Evolutionary conservation across 2,797 vertebrate genomes (phyloP), one percentile per base, ranked within the genome.

Genomic region (Ibycter americanus): DNA sequence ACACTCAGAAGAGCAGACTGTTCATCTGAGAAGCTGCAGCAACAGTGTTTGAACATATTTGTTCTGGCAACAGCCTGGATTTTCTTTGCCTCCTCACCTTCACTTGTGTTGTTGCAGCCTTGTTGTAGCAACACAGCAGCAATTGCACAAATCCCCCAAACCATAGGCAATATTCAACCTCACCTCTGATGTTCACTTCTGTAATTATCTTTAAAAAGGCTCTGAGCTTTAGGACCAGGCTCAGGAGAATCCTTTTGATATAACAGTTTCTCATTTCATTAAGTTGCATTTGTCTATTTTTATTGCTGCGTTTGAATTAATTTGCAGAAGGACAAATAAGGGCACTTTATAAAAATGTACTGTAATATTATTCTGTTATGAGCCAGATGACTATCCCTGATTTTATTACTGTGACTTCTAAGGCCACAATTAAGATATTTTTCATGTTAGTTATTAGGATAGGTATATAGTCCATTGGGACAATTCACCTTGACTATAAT

Each of bases 331-430:
- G 73, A 82, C 83, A 87, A 94, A 88, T 72, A 88, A 94, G 70
- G 80, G 93, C 91, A 92, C 90, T 95, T 97, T 97, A 90, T 93
- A 66, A 94, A 95, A 92, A 78, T 26, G 72, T 95, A 93, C 94
- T 96, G 95, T 94, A 94, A 84, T 90, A 72, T n/a, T 85, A 74
- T 22, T 74, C 84, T 91, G 12, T 83, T 90, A 54, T 65, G 83
- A 97, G 92, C 89, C 95, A 95, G 87, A 93, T 92, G 46, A 86
- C 42, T 89, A 22, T 85, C 55, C 51, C 87, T 72, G 10, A 49
- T 91, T 87, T 93, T 92, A 68, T 93, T 95, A 79, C 65, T 92
- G 81, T 95, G 89, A 94, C 78, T 90, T 93, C 66, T 62, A 76
- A 83, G 68, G 58, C 85, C 89, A 90, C 15, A 5, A 56, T 62